Evolutionary conservation across 1,140 invertebrate genomes (phyloP).

Genomic region (Nasonia longicornis): DNA sequence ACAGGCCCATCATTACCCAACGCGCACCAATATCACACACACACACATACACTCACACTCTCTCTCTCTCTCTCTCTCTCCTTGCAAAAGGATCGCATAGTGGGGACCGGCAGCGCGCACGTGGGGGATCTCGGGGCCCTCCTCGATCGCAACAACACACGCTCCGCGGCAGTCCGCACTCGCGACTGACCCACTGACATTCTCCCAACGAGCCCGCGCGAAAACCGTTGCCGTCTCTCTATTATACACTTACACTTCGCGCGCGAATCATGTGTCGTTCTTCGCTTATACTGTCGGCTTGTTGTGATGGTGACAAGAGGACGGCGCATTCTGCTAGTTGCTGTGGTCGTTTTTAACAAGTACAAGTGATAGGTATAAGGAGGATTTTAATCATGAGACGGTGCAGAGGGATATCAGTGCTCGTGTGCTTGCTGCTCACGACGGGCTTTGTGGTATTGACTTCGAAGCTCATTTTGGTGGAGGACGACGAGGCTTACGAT

Average conservation of each 20-base stretch:
- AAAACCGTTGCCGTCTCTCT: slow-evolving; percentile 3
- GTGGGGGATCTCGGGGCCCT: slow-evolving; percentile 39
- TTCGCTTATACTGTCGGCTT: slow-evolving; percentile 30
- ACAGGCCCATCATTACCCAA: background rate
- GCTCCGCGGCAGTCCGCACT: background rate
- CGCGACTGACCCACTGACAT: slow-evolving; percentile 68
- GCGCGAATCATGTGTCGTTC: background rate
- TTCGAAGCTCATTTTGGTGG: slow-evolving; percentile 40
- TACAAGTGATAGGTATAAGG: background rate
- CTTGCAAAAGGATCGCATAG: background rate
- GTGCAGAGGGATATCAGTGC: slow-evolving; percentile 49
- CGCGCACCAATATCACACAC: too few relatives aligned
- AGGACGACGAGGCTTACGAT: background rate
- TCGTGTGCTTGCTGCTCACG: slow-evolving; percentile 37
- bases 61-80: too few relatives aligned
- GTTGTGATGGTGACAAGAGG: too few relatives aligned
- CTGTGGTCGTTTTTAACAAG: background rate
- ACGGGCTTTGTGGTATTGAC: slow-evolving; percentile 52
- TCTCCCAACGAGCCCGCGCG: slow-evolving; percentile 58
- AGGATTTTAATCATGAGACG: slow-evolving; percentile 51
- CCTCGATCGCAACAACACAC: background rate
- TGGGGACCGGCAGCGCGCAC: slow-evolving; percentile 4
- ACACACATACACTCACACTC: too few relatives aligned
- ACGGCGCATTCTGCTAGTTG: background rate
- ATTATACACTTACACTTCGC: too few relatives aligned